Evolutionary conservation across 2,113 vertebrate genomes (phyloP).

Genomic region (Corythornis cristatus): DNA sequence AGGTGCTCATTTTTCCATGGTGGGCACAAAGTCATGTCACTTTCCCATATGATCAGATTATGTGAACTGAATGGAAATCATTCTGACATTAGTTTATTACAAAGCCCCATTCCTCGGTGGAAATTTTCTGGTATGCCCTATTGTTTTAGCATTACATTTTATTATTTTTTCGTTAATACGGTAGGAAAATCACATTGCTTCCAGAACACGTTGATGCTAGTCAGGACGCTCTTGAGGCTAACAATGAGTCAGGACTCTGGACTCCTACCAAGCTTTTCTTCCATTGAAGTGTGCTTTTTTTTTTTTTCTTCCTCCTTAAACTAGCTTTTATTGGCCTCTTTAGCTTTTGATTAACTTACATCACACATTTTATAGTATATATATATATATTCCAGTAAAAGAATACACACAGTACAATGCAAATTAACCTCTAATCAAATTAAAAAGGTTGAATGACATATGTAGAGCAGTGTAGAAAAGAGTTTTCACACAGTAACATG

Average conservation of each 20-base stretch:
- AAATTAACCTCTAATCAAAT: constrained; percentile 72
- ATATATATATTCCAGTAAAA: constrained; percentile 65
- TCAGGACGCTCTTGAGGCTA: constrained; percentile 66
- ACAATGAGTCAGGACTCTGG: constrained; percentile 78
- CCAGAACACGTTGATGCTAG: constrained; percentile 75
- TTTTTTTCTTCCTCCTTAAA: constrained; percentile 57
- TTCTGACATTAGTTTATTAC: not conserved
- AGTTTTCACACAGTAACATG: not conserved
- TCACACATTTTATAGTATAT: constrained; percentile 71
- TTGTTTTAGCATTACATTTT: constrained; percentile 63
- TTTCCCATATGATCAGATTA: not conserved
- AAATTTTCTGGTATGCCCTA: constrained; percentile 45
- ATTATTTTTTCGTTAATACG: constrained; percentile 54
- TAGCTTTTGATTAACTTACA: constrained; percentile 76
- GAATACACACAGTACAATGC: constrained; percentile 48
- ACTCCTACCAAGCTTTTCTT: constrained; percentile 71
- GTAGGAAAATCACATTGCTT: constrained; percentile 59
- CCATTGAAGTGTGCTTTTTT: constrained; percentile 54
- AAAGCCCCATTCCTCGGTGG: constrained; percentile 10
- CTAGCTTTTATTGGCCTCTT: constrained; percentile 73
- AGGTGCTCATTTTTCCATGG: not conserved
- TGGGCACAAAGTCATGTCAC: not conserved
- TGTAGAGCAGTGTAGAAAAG: constrained; percentile 21
- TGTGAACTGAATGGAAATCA: not conserved
- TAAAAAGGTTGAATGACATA: constrained; percentile 59